Percentiles rank a stretch among this genome's conserved stretches.
These are phyloP conservation scores for Nematopogon swammerdamellus DNA, from an alignment of 2,888 invertebrate species.

Conservation along the genomic window DNA sequence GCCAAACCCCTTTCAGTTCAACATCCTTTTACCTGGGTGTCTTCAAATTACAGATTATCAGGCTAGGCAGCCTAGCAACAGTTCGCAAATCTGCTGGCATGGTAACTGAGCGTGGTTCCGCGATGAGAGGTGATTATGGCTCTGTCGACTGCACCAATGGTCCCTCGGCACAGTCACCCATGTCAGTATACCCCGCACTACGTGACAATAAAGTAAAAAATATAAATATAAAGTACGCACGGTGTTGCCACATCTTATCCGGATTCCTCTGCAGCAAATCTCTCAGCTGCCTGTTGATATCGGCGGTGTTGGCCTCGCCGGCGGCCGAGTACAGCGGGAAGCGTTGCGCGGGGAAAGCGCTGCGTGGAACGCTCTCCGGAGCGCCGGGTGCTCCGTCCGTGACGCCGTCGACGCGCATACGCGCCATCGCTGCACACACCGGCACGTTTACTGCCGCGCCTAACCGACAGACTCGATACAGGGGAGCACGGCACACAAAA, in stretches of 20 bases:
- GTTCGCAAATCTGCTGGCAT: too few species aligned
- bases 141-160: too few species aligned
- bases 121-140: too few species aligned
- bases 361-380: constrained; percentile 23
- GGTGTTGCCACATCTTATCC: constrained; percentile 58
- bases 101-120: too few species aligned
- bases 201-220: too few species aligned
- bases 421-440: constrained; percentile 12
- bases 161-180: too few species aligned
- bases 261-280: constrained; percentile 79
- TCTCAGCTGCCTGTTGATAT: constrained; percentile 70
- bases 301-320: constrained; percentile 23
- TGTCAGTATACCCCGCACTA: too few species aligned
- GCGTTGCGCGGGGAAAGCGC: constrained; percentile 40
- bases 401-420: constrained; percentile 15
- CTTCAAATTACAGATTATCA: too few species aligned
- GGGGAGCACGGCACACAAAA: neutral
- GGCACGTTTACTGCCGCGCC: constrained; percentile 31
- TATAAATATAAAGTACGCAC: constrained; percentile 22
- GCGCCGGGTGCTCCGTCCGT: constrained; percentile 26
- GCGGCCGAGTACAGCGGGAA: constrained; percentile 49
- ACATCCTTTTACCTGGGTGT: too few species aligned
- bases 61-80: too few species aligned
- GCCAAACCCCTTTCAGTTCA: too few species aligned
- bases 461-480: neutral